Evolutionary conservation across 1,140 invertebrate species (phyloP).

Genomic region (Dreissena rostriformis): DNA sequence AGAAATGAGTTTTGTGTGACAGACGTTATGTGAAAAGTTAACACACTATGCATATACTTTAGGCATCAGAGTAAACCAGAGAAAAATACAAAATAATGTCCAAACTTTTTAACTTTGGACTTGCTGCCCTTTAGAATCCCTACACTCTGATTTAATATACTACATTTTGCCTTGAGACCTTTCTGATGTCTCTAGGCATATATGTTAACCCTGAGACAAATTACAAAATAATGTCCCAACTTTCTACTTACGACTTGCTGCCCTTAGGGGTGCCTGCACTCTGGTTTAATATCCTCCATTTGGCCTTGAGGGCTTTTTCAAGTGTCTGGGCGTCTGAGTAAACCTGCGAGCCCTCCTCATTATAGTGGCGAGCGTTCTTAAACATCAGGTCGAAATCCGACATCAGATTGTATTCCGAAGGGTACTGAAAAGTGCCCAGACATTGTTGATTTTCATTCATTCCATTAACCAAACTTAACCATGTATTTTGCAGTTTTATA

Average conservation of each 20-base stretch:
- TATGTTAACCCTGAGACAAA: constrained; percentile 88
- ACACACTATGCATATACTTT: no score
- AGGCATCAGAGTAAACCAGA: no score
- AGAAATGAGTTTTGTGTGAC: no score
- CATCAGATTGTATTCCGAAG: constrained; percentile 86
- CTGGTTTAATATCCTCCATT: constrained; percentile 84
- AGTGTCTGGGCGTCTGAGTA: constrained; percentile 96
- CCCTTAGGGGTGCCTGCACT: constrained; percentile 59
- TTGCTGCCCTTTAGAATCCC: constrained; percentile 62
- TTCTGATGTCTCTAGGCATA: constrained; percentile 95
- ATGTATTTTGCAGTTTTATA: no score
- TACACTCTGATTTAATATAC: constrained; percentile 74
- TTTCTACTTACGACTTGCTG: constrained; percentile 54
- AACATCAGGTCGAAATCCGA: constrained; percentile 94
- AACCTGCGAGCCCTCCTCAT: constrained; percentile 97
- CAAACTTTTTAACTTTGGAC: constrained; percentile 19
- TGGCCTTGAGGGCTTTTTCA: constrained; percentile 92
- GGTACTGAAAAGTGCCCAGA: constrained; percentile 81
- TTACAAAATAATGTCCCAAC: no score
- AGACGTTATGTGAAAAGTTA: no score
- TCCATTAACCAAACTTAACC: no score
- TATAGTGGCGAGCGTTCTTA: constrained; percentile 96
- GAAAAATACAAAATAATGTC: no score
- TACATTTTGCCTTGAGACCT: constrained; percentile 91
- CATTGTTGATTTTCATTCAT: neutral